Evolutionary conservation across 2,797 vertebrate genomes (phyloP).

Genomic region (Gobionotothen gibberifrons): DNA sequence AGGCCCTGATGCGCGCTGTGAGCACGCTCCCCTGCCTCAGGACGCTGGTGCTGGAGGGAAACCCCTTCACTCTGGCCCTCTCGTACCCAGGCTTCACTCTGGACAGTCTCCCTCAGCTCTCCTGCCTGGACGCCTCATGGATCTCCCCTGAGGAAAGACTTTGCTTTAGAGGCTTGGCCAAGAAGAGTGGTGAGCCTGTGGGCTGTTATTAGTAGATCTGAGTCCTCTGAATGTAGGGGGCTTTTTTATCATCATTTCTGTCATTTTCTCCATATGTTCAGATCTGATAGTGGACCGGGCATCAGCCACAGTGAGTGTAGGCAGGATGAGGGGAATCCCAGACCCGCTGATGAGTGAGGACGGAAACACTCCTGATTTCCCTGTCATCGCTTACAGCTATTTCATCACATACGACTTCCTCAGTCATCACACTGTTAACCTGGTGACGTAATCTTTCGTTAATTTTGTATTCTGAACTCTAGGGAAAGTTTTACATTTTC

Average conservation of each 20-base stretch:
- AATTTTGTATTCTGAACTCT: background rate
- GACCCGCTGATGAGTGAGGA: conserved; percentile 58
- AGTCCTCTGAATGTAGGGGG: background rate
- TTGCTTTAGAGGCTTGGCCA: conserved; percentile 77
- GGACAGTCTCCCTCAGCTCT: conserved; percentile 85
- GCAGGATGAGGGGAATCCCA: conserved; percentile 83
- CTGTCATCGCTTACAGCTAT: conserved; percentile 81
- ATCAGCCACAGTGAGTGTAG: conserved; percentile 80
- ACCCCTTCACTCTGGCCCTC: conserved; percentile 85
- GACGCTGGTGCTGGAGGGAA: conserved; percentile 87
- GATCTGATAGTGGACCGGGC: conserved; percentile 70
- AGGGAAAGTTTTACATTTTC: background rate
- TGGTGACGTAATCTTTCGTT: conserved; percentile 34
- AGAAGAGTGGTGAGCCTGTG: conserved; percentile 78
- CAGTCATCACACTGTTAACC: conserved; percentile 19
- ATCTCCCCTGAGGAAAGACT: conserved; percentile 80
- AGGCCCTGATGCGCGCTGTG: conserved; percentile 74
- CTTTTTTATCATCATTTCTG: background rate
- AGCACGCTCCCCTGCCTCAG: conserved; percentile 78
- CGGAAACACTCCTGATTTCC: conserved; percentile 67
- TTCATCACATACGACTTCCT: conserved; percentile 85
- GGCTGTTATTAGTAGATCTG: background rate
- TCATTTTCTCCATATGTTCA: conserved; percentile 46
- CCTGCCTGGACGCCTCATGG: conserved; percentile 79
- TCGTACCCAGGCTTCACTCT: conserved; percentile 87